A percentile compares a stretch with the other conserved stretches of the same genome.
Evolutionary conservation across 2,113 vertebrate species (phyloP).

Genomic region (Hydrochoerus hydrochaeris): DNA sequence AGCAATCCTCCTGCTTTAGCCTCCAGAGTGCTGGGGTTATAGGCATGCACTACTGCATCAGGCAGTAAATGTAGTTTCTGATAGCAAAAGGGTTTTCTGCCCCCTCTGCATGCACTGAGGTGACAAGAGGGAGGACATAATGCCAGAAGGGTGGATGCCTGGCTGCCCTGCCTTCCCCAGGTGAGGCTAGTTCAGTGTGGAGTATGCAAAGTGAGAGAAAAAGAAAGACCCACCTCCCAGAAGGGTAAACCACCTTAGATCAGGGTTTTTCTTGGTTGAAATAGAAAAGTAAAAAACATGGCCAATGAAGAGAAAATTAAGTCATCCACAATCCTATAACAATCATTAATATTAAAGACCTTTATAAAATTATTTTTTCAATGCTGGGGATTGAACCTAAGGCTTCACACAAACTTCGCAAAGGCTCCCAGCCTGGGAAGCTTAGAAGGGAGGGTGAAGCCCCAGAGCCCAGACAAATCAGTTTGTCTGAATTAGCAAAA

Average conservation of each 20-base stretch:
- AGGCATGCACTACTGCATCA: background rate
- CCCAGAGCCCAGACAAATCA: background rate
- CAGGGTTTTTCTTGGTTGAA: background rate
- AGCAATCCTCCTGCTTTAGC: background rate
- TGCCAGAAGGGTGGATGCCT: too few relatives aligned
- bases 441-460: background rate
- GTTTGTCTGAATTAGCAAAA: background rate
- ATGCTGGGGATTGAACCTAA: background rate
- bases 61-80: background rate
- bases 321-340: background rate
- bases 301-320: background rate
- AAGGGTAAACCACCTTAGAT: background rate
- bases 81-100: background rate
- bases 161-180: background rate
- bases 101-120: background rate
- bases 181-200: background rate
- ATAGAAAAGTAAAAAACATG: conserved; percentile 19
- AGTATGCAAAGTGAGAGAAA: background rate
- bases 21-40: background rate
- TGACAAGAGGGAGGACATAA: background rate
- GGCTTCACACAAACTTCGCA: background rate
- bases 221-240: background rate
- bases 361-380: background rate
- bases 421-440: background rate
- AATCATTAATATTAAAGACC: background rate